Evolutionary conservation across 2,113 vertebrate species (phyloP).

Genomic region (Elaphurus davidianus): DNA sequence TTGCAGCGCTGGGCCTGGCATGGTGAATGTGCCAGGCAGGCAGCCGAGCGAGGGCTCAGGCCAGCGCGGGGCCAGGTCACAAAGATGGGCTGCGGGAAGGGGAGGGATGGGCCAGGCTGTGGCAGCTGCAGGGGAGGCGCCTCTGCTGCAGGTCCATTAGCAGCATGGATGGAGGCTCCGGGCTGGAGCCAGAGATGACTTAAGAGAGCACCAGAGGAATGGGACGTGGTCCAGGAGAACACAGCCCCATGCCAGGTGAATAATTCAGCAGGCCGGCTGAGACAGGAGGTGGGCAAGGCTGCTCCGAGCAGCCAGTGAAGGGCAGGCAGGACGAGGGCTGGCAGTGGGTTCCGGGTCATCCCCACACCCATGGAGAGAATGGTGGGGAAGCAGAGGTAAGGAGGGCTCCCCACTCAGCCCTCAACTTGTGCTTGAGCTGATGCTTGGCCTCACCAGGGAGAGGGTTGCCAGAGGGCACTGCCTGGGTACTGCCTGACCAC

Average conservation of each 20-base stretch:
- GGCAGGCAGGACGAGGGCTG: background rate
- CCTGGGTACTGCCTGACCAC: background rate
- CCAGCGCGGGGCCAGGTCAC: background rate
- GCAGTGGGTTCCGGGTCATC: background rate
- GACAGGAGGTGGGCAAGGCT: background rate
- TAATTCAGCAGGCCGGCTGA: background rate
- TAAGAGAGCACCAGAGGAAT: background rate
- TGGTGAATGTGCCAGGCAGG: fast-evolving
- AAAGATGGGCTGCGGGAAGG: background rate
- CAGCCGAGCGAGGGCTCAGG: background rate
- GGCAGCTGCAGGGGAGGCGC: fast-evolving
- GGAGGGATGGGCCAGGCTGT: background rate
- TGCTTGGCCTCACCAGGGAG: background rate
- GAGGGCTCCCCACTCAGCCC: background rate
- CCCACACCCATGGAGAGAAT: background rate
- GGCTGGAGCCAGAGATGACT: conserved; percentile 29
- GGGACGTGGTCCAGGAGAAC: background rate
- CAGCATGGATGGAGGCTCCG: background rate
- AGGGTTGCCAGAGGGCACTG: background rate
- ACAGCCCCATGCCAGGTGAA: background rate
- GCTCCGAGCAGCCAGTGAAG: background rate
- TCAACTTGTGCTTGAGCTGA: background rate
- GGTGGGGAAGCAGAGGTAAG: background rate
- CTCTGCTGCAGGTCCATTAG: background rate
- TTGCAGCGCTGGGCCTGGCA: background rate